These are phyloP conservation scores for Tetraneura akinire DNA, from an alignment of 1,140 invertebrate genomes.

Conservation along the genomic window DNA sequence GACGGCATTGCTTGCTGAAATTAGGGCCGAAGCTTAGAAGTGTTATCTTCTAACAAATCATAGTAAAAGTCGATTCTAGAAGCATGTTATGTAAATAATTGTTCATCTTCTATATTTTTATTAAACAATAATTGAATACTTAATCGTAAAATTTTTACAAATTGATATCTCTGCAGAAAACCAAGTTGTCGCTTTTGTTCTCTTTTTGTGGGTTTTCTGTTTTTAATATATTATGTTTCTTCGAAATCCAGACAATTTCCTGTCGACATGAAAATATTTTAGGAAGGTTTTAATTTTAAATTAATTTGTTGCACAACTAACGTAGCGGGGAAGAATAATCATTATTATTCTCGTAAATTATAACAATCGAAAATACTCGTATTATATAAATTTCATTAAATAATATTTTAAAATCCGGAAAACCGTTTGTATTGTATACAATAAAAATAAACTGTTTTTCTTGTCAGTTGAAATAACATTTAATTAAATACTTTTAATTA, in stretches of 20 bases:
- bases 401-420: too few species aligned
- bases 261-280: background rate
- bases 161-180: background rate
- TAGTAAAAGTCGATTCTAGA: background rate
- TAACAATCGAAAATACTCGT: too few species aligned
- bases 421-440: too few species aligned
- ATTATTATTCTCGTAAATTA: background rate
- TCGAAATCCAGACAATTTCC: background rate
- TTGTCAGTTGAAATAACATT: too few species aligned
- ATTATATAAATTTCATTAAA: too few species aligned
- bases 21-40: too few species aligned
- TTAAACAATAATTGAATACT: constrained; percentile 4
- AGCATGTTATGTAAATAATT: background rate
- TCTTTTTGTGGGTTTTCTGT: background rate
- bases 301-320: background rate
- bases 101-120: background rate
- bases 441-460: too few species aligned
- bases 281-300: background rate
- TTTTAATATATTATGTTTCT: background rate
- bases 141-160: background rate
- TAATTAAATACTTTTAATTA: too few species aligned
- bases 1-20: too few species aligned
- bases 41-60: too few species aligned
- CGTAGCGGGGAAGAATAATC: background rate
- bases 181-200: background rate